Base-by-base conservation (phyloP, 2,888 invertebrate genomes). In the Conops quadrifasciatus region DNA sequence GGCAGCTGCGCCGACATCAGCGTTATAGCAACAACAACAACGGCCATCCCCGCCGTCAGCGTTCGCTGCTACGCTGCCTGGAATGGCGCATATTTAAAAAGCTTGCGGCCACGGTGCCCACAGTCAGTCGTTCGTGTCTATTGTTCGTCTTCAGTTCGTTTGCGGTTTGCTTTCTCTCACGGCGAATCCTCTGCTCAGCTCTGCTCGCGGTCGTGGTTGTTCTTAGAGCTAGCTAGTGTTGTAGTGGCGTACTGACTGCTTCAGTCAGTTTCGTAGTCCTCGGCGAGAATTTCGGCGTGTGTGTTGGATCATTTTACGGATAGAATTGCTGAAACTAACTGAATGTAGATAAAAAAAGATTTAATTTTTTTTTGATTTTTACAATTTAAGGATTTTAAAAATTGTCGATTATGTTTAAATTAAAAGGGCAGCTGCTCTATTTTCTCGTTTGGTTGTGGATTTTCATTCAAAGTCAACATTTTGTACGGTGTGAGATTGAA, bases 401-500 rank as follows among this genome's bases (percentile, higher is more conserved):
- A 9, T 62, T 26, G 1, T 11, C 15, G 2, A 70, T 4, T 16
- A 70, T 70, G 70, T 64, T 30, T 56, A n/a, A 70, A 47, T 47
- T 64, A n/a, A 15, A 53, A 36, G 36, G 21, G 26, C 53, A 28
- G 16, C 19, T 56, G 15, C 26, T 53, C 15, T n/a, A 15, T 69
- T 24, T 56, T 65, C 49, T n/a, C 51, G 21, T 62, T 30, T 13
- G 24, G 5, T 24, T 45, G 59, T 16, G 4, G 24, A 11, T 15
- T 26, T 58, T 13, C 4, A 24, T 16, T 28, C 9, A 36, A 7
- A 68, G n/a, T n/a, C 9, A 36, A 49, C 16, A 59, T 7, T 26
- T 26, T 15, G 63, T 70, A 19, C 28, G 47, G 16, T 75, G 80
- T 71, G 85, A 84, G 65, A 84, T 84, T 71, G 90, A 90, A 73